Conservation (phyloP, 2,797 vertebrate species). For the Leptodactylus fallax region DNA sequence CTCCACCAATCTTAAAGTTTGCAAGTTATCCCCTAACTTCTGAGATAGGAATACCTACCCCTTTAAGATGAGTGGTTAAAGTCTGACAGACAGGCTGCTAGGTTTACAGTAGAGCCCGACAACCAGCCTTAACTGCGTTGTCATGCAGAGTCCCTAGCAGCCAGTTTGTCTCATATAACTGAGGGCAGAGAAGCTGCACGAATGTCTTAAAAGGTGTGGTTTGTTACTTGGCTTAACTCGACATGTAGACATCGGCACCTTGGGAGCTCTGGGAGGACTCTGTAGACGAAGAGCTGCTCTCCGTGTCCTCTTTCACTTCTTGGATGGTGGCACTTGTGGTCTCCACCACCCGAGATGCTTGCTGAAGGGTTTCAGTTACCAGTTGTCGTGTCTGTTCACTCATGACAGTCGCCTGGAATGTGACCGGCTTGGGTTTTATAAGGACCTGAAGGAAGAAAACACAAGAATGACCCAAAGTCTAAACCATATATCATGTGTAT, state of each 20-base stretch:
- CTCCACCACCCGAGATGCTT: constrained; percentile 87
- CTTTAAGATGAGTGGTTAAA: no score
- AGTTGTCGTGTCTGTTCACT: constrained; percentile 95
- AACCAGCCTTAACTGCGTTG: no score
- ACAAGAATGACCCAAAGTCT: no score
- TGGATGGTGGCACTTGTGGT: constrained; percentile 75
- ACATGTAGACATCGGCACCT: constrained; percentile 71
- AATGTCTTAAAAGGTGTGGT: not conserved
- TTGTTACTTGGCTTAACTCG: constrained; percentile 13
- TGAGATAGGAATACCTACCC: no score
- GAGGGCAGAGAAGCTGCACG: no score
- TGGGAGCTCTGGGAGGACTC: constrained; percentile 83
- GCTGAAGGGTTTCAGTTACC: constrained; percentile 94
- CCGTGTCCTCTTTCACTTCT: constrained; percentile 88
- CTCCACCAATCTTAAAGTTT: no score
- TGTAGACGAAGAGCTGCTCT: constrained; percentile 79
- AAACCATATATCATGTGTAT: no score
- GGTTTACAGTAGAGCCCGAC: no score
- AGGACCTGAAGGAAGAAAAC: constrained; percentile 83
- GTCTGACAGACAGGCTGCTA: no score
- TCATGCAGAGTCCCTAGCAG: no score
- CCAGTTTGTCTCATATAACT: no score
- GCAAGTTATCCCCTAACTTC: no score
- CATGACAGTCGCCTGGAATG: constrained; percentile 92
- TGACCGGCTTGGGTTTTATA: constrained; percentile 97